phyloP scores from a whole-genome alignment of 2,113 vertebrate species.

The Nycticryphes semicollaris region DNA sequence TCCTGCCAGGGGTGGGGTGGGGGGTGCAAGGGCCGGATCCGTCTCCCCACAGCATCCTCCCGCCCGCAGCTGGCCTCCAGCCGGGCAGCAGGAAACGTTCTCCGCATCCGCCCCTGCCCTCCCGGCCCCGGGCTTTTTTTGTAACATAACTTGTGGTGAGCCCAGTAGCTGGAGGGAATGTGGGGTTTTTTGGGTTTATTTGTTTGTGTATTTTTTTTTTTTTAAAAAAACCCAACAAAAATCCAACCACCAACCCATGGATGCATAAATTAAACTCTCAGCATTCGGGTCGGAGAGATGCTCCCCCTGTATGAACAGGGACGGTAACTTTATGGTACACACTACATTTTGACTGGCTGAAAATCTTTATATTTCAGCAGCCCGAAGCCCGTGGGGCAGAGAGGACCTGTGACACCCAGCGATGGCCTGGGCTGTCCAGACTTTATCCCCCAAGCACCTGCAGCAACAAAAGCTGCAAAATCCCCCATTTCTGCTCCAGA shows the following conservation, averaged over 20 bases:
- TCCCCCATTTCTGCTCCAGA: neutral
- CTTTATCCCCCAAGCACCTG: neutral
- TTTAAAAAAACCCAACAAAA: neutral
- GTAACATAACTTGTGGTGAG: constrained; percentile 60
- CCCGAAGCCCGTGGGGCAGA: fast-evolving
- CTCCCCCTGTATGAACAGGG: fast-evolving
- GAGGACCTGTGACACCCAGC: neutral
- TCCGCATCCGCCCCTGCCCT: constrained; percentile 58
- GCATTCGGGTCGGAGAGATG: neutral
- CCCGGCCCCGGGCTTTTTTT: constrained; percentile 36
- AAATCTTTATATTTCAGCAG: neutral
- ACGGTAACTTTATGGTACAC: fast-evolving
- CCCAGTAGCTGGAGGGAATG: constrained; percentile 27
- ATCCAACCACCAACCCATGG: neutral
- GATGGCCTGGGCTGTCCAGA: neutral
- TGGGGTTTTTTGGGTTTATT: neutral
- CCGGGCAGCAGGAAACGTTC: constrained; percentile 51
- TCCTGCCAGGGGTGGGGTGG: fast-evolving
- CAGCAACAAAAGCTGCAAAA: neutral
- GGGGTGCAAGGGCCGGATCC: neutral
- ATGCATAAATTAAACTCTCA: constrained; percentile 6
- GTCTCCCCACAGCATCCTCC: neutral
- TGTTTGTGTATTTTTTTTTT: neutral
- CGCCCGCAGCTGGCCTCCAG: neutral
- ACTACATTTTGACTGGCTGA: neutral